Evolutionary conservation across 2,113 vertebrate genomes (phyloP).

Genomic region (Emydura subglobosa): DNA sequence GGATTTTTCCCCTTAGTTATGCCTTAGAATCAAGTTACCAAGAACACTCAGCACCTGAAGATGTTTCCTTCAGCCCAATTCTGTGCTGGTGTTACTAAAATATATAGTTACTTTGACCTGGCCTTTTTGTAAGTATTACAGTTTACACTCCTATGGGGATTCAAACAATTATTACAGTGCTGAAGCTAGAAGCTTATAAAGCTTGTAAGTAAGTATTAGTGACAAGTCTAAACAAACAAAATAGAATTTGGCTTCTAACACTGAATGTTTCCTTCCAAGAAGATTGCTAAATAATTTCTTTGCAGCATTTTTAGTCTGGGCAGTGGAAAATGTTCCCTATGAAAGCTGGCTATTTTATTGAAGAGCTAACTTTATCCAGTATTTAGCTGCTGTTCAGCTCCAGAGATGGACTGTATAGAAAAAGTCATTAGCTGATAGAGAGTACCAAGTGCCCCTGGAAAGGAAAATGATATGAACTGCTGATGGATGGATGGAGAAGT

Average conservation of each 20-base stretch:
- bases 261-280: slow-evolving; percentile 36
- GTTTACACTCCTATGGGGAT: background rate
- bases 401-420: slow-evolving; percentile 44
- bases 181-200: slow-evolving; percentile 35
- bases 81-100: background rate
- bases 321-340: slow-evolving; percentile 32
- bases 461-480: slow-evolving; percentile 42
- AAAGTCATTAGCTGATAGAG: slow-evolving; percentile 2
- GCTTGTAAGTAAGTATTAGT: slow-evolving; percentile 34
- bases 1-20: background rate
- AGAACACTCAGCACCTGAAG: background rate
- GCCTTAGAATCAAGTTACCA: background rate
- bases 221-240: slow-evolving; percentile 47
- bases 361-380: slow-evolving; percentile 27
- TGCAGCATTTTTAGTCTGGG: background rate
- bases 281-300: slow-evolving; percentile 28
- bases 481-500: background rate
- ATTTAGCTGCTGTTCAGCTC: slow-evolving; percentile 28
- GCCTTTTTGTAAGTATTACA: background rate
- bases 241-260: slow-evolving; percentile 26
- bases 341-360: slow-evolving; percentile 33
- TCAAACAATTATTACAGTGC: background rate
- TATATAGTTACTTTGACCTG: background rate
- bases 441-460: background rate
- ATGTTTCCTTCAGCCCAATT: background rate